These are phyloP conservation scores for Prosopocoilus inquinatus DNA, from an alignment of 2,888 invertebrate genomes.

Conservation along the genomic window DNA sequence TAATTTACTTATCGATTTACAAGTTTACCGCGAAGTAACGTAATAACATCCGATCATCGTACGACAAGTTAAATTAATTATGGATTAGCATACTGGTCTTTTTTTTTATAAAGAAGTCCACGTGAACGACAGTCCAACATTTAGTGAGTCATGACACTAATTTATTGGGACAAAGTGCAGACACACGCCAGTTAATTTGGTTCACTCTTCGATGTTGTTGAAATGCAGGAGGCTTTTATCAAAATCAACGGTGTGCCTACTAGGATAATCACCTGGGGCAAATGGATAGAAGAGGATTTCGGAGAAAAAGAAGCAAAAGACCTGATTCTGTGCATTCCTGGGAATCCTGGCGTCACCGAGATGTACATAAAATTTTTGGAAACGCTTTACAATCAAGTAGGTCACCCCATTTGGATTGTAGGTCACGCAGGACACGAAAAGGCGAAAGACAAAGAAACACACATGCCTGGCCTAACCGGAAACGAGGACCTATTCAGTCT, in stretches of 20 bases:
- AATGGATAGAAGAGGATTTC: conserved; percentile 63
- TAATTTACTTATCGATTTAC: no score
- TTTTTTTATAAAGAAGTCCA: no score
- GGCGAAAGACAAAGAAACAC: conserved; percentile 55
- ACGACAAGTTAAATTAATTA: no score
- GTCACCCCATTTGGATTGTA: conserved; percentile 73
- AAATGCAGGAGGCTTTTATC: conserved; percentile 50
- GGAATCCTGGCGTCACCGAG: conserved; percentile 84
- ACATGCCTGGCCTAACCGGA: conserved; percentile 53
- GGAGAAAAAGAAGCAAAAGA: conserved; percentile 54
- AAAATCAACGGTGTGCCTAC: conserved; percentile 68
- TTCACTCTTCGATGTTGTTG: background rate
- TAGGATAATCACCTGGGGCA: conserved; percentile 70
- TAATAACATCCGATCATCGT: no score
- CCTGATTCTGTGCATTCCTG: conserved; percentile 74
- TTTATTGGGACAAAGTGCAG: no score
- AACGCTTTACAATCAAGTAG: conserved; percentile 49
- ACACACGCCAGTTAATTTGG: no score
- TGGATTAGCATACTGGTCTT: no score
- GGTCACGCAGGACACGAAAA: conserved; percentile 83
- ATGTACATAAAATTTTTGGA: conserved; percentile 77
- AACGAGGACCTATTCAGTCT: conserved; percentile 68
- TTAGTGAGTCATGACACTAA: no score
- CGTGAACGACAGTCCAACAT: no score
- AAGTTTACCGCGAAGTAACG: no score